Percentiles rank a stretch among this genome's conserved stretches.
Evolutionary conservation across 2,797 vertebrate genomes (phyloP).

Genomic region (Thaleichthys pacificus): DNA sequence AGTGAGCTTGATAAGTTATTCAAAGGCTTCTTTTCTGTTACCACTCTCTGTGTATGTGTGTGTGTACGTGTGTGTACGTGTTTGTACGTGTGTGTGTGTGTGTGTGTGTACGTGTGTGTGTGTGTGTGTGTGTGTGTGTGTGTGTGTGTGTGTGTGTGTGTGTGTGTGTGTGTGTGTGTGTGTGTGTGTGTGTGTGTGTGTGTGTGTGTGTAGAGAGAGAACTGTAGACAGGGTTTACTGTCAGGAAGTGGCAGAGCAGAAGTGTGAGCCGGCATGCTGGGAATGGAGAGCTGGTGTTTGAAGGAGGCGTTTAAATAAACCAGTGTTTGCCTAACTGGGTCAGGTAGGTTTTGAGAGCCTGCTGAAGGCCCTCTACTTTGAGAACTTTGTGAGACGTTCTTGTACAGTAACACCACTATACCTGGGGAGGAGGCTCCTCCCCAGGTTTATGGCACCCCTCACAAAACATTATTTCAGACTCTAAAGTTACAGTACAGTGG

Average conservation of each 20-base stretch:
- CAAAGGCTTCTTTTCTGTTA: slow-evolving; percentile 45
- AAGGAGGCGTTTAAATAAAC: slow-evolving; percentile 55
- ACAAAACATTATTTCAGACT: background rate
- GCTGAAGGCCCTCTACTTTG: slow-evolving; percentile 49
- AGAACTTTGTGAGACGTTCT: slow-evolving; percentile 16
- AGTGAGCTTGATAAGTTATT: slow-evolving; percentile 43
- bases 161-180: too few species aligned
- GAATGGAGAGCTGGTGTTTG: slow-evolving; percentile 45
- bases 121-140: too few species aligned
- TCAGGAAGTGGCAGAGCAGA: slow-evolving; percentile 20
- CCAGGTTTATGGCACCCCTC: slow-evolving; percentile 6
- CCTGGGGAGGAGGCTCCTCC: slow-evolving; percentile 13
- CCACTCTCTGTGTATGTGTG: slow-evolving; percentile 22
- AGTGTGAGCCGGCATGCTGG: slow-evolving; percentile 22
- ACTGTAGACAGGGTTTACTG: slow-evolving; percentile 28
- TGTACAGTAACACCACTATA: background rate
- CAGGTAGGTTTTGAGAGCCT: slow-evolving; percentile 31
- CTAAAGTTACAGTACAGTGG: background rate
- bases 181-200: too few species aligned
- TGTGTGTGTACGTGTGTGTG: too few species aligned
- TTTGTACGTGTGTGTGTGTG: too few species aligned
- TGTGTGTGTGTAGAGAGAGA: background rate
- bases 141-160: slow-evolving; percentile 6
- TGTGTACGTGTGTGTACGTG: too few species aligned
- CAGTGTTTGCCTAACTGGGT: slow-evolving; percentile 59